These are phyloP conservation scores for Heterodera carotae DNA, from an alignment of 1,140 invertebrate genomes.

Conservation along the genomic window DNA sequence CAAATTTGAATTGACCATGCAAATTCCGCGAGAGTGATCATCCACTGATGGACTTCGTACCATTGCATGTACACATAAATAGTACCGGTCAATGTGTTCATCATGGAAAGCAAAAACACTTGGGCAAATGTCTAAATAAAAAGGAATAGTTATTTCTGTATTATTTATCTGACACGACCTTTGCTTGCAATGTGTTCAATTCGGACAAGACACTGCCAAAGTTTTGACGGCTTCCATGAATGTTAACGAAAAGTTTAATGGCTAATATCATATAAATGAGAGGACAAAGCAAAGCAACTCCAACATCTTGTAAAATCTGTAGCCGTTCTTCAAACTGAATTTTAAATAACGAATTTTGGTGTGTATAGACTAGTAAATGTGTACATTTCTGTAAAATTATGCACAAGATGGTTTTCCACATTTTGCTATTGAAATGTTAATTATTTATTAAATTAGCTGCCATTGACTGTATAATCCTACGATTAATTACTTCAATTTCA, in stretches of 20 bases:
- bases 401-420: background rate
- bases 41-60: background rate
- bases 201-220: background rate
- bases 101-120: constrained; percentile 5
- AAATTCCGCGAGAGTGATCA: constrained; percentile 13
- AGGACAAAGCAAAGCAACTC: constrained; percentile 1
- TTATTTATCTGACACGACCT: too few species aligned
- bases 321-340: constrained; percentile 1
- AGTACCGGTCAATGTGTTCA: background rate
- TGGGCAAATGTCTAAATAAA: constrained; percentile 1
- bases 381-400: background rate
- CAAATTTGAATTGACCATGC: background rate
- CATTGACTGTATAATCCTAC: too few species aligned
- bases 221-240: background rate
- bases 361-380: too few species aligned
- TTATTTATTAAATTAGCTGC: too few species aligned
- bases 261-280: constrained; percentile 8
- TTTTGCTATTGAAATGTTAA: background rate
- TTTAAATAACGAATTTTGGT: background rate
- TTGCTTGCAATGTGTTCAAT: constrained; percentile 1
- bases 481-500: too few species aligned
- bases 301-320: constrained; percentile 7
- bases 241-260: background rate
- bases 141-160: constrained; percentile 8
- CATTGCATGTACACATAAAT: constrained; percentile 7